Percentiles rank a stretch among this genome's conserved stretches.
These are phyloP conservation scores for Megastigmus dorsalis DNA, from an alignment of 2,888 invertebrate genomes.

Conservation along the genomic window DNA sequence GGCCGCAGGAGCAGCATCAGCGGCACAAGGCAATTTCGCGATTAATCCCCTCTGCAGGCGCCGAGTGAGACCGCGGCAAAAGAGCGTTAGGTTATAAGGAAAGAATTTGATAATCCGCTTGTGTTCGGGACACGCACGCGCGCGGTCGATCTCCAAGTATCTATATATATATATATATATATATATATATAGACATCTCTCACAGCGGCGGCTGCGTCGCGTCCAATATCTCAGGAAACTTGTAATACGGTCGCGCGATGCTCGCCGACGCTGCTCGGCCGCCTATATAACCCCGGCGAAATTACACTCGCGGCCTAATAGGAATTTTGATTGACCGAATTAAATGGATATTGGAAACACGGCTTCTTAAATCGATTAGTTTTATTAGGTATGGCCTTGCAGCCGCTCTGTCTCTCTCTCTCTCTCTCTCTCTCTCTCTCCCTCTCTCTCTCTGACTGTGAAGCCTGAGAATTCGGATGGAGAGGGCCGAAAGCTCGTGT, in stretches of 20 bases:
- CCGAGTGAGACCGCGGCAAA: too few relatives aligned
- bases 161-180: too few relatives aligned
- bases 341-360: constrained; percentile 73
- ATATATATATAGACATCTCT: too few relatives aligned
- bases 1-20: too few relatives aligned
- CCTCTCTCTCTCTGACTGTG: constrained; percentile 4
- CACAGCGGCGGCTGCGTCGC: too few relatives aligned
- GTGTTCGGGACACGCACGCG: neutral
- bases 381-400: constrained; percentile 41
- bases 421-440: neutral
- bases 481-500: constrained; percentile 4
- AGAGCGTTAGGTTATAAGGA: too few relatives aligned
- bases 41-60: too few relatives aligned
- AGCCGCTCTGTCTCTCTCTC: neutral
- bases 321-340: constrained; percentile 74
- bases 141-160: too few relatives aligned
- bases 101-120: too few relatives aligned
- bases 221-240: constrained; percentile 69
- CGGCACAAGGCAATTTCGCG: too few relatives aligned
- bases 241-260: constrained; percentile 69
- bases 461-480: constrained; percentile 15
- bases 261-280: constrained; percentile 53
- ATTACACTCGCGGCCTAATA: constrained; percentile 72
- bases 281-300: constrained; percentile 67
- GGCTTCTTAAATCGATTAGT: constrained; percentile 64